Conservation (phyloP, 2,113 vertebrate genomes). For the Megalops atlanticus region DNA sequence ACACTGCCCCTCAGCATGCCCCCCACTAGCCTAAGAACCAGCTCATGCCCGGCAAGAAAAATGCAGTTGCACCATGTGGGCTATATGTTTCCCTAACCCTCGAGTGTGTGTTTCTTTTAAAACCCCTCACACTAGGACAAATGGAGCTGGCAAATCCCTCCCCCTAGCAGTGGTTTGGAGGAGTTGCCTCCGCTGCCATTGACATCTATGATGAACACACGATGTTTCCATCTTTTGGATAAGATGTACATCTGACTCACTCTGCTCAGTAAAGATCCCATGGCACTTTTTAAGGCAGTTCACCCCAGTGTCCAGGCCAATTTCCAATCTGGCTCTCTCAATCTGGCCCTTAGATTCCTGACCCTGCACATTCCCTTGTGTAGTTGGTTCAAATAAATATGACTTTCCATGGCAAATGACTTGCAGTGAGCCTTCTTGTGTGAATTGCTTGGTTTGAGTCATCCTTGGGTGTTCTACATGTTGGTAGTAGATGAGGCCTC, state of each 20-base stretch:
- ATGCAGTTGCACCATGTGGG: neutral
- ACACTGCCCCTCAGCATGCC: neutral
- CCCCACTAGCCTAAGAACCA: neutral
- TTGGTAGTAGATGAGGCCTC: too few relatives aligned
- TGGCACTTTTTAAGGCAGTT: neutral
- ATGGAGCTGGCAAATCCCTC: slow-evolving; percentile 34
- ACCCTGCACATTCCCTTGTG: neutral
- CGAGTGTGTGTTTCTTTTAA: neutral
- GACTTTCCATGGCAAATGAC: too few relatives aligned
- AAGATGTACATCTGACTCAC: neutral
- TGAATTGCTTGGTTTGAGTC: too few relatives aligned
- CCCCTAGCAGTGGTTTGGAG: slow-evolving; percentile 32
- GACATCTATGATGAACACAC: slow-evolving; percentile 42
- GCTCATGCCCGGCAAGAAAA: neutral
- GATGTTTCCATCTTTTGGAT: neutral
- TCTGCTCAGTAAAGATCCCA: neutral
- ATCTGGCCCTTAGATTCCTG: neutral
- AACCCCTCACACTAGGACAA: neutral
- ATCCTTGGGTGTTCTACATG: too few relatives aligned
- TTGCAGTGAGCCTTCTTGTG: too few relatives aligned
- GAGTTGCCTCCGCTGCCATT: slow-evolving; percentile 29
- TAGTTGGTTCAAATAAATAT: neutral
- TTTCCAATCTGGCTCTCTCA: neutral
- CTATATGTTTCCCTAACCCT: neutral
- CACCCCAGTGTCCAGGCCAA: neutral